Evolutionary conservation across 2,113 vertebrate species (phyloP), one percentile per base, ranked within the genome.

Genomic region (Urocitellus parryii): DNA sequence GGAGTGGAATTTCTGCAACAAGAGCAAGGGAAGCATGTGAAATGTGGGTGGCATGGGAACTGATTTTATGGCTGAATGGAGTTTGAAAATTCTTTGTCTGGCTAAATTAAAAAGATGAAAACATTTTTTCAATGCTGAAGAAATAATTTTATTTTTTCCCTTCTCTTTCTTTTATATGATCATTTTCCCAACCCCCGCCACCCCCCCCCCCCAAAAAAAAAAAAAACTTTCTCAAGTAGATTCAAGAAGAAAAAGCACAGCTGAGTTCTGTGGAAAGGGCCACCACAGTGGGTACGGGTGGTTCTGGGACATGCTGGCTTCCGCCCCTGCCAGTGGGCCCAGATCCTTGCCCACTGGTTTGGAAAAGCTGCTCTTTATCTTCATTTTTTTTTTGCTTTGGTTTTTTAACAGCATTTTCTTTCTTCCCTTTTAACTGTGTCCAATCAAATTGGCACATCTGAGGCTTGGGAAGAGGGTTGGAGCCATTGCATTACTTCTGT

Each of bases 361-460:
- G 89, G 94, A 73, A 89, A 96, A 88, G 29, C 74, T 85, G 39
- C 56, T 77, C 39, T 77, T 93, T 93, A 61, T 67, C 90, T 93
- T 88, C 37, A 81, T 70, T 25, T 91, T 80, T 86, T 86, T 88
- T 90, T 70, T 72, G 22, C 27, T 90, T 88, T 78, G 20, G 10
- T 68, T 89, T 51, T 95, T 86, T 73, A 74, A 48, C 34, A 29
- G 63, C n/a, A 67, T 74, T 73, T 95, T 81, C 95, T 89, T 90
- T 91, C 70, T 65, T 88, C 17, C 29, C 68, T 95, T 91, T 97
- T 88, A 97, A 97, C 85, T 90, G 53, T 95, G 53, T 97, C 91
- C 91, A 88, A 88, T 94, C 65, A 90, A 91, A 96, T 5, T 91
- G 93, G 95, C 85, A 94, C 77, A 45, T 42, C 80, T 18, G 48